These are phyloP conservation scores for Apotomis betuletana DNA, from an alignment of 2,888 invertebrate species.

Conservation along the genomic window DNA sequence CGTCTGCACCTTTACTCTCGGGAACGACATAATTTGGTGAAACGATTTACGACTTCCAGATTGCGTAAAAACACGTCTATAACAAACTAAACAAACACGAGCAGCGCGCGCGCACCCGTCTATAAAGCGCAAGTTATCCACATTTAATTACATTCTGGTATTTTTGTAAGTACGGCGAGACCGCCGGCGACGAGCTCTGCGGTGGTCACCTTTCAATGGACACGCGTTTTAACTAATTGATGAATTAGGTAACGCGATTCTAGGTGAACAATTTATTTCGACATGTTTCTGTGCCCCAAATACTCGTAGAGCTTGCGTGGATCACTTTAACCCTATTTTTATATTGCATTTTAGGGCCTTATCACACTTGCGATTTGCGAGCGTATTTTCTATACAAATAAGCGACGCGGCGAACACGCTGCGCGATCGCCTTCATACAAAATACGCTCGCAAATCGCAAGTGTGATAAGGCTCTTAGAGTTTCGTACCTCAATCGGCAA, in stretches of 20 bases:
- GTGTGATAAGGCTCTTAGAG: too few species aligned
- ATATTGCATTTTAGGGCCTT: not conserved
- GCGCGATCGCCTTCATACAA: too few species aligned
- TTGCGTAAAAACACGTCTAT: constrained; percentile 83
- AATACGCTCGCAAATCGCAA: too few species aligned
- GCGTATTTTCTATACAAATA: too few species aligned
- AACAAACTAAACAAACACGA: constrained; percentile 81
- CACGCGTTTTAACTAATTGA: constrained; percentile 30
- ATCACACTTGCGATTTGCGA: too few species aligned
- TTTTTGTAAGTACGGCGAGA: constrained; percentile 80
- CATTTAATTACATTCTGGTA: constrained; percentile 83
- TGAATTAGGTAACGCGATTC: constrained; percentile 13
- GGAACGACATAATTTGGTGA: constrained; percentile 82
- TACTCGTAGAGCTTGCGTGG: not conserved
- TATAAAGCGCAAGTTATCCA: constrained; percentile 82
- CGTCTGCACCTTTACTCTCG: constrained; percentile 65
- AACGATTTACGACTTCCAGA: constrained; percentile 83
- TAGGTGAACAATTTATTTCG: not conserved
- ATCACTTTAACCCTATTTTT: not conserved
- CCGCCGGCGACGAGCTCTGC: constrained; percentile 72
- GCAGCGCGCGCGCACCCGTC: constrained; percentile 78
- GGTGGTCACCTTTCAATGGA: constrained; percentile 62
- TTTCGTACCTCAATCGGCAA: too few species aligned
- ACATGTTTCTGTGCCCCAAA: not conserved
- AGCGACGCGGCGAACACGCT: too few species aligned